A percentile compares a stretch with the other conserved stretches of the same genome.
Conservation (phyloP, 1,140 invertebrate species). For the Calephelis nemesis region DNA sequence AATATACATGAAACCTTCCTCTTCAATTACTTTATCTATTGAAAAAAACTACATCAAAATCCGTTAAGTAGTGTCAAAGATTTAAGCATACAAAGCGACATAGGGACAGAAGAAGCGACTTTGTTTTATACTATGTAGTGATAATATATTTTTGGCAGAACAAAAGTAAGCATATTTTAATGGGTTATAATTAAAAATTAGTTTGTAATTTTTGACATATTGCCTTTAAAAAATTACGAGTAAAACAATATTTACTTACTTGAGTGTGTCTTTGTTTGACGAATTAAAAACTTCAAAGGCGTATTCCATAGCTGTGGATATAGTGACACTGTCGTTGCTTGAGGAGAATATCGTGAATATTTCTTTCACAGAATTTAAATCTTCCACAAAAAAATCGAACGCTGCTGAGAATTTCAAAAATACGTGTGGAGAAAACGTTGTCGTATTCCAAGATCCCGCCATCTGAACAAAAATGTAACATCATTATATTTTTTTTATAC, state of each 20-base stretch:
- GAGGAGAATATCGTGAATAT: constrained; percentile 23
- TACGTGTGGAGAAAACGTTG: constrained; percentile 41
- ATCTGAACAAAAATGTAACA: constrained; percentile 38
- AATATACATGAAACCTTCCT: too few relatives aligned
- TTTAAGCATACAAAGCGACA: too few relatives aligned
- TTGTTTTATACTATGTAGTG: too few relatives aligned
- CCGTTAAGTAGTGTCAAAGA: too few relatives aligned
- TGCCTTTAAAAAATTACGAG: too few relatives aligned
- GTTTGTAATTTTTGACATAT: too few relatives aligned
- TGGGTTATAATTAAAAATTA: too few relatives aligned
- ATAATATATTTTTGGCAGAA: too few relatives aligned
- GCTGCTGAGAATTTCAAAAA: constrained; percentile 58
- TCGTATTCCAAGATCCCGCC: constrained; percentile 43
- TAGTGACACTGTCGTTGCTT: constrained; percentile 24
- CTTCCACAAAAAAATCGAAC: constrained; percentile 55
- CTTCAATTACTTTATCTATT: too few relatives aligned
- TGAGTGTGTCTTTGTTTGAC: constrained; percentile 73
- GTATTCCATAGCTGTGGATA: constrained; percentile 53
- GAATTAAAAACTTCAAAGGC: constrained; percentile 55
- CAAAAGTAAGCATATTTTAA: too few relatives aligned
- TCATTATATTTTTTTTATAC: background rate
- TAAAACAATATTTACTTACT: constrained; percentile 45
- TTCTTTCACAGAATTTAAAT: constrained; percentile 42
- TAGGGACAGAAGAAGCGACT: too few relatives aligned
- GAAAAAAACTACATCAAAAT: too few relatives aligned